Percentiles rank a stretch among this genome's conserved stretches.
Conservation (phyloP, 1,140 invertebrate species). For the Thrips palmi region DNA sequence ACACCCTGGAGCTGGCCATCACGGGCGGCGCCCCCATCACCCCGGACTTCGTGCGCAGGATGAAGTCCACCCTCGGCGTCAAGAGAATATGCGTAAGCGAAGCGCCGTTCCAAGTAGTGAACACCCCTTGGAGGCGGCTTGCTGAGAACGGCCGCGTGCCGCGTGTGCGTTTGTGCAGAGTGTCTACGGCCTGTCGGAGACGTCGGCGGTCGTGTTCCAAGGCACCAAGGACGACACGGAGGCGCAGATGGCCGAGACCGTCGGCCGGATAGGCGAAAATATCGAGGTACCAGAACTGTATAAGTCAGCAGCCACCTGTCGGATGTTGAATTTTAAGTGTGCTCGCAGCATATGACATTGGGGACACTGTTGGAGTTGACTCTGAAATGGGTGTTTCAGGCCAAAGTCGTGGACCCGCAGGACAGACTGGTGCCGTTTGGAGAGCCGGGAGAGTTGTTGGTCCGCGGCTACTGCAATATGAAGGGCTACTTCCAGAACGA, state of each 20-base stretch:
- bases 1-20: conserved; percentile 33
- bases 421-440: conserved; percentile 55
- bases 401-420: conserved; percentile 51
- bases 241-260: conserved; percentile 45
- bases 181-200: conserved; percentile 79
- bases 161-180: conserved; percentile 34
- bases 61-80: conserved; percentile 25
- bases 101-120: too few relatives aligned
- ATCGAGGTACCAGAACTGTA: too few relatives aligned
- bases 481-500: conserved; percentile 72
- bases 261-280: conserved; percentile 63
- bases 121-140: too few relatives aligned
- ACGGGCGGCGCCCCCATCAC: conserved; percentile 60
- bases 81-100: conserved; percentile 11
- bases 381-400: too few relatives aligned
- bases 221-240: conserved; percentile 40
- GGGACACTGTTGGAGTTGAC: too few relatives aligned
- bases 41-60: conserved; percentile 44
- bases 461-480: conserved; percentile 69
- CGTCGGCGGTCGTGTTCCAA: conserved; percentile 50
- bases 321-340: too few relatives aligned
- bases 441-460: conserved; percentile 59
- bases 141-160: too few relatives aligned
- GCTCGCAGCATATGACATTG: too few relatives aligned
- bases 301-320: too few relatives aligned